Evolutionary conservation across 2,888 invertebrate species (phyloP).

Genomic region (Entomobrya multifasciata): DNA sequence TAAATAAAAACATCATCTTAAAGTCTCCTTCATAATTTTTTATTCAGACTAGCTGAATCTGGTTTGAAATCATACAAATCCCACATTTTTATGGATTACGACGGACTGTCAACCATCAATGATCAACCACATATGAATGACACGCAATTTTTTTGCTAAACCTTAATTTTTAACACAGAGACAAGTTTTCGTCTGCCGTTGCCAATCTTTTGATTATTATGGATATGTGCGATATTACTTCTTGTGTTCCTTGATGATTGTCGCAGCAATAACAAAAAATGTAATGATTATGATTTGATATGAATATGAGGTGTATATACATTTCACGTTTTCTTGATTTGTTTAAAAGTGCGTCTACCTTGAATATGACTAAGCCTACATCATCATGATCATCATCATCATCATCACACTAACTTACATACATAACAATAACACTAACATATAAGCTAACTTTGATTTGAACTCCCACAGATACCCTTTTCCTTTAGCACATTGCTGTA

Average conservation of each 20-base stretch:
- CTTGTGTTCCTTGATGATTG: conserved; percentile 25
- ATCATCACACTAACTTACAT: too few species aligned
- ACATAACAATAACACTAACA: too few species aligned
- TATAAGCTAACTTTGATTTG: too few species aligned
- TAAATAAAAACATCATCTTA: neutral
- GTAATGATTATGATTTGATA: neutral
- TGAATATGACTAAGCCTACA: too few species aligned
- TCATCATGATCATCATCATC: too few species aligned
- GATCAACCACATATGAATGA: neutral
- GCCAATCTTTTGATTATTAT: conserved; percentile 28
- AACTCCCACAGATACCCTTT: neutral
- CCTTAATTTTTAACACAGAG: conserved; percentile 14
- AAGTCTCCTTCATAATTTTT: neutral
- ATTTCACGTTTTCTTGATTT: neutral
- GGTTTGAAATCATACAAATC: conserved; percentile 6
- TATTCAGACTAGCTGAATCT: neutral
- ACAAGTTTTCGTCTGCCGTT: conserved; percentile 24
- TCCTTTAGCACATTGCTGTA: neutral
- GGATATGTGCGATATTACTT: conserved; percentile 22
- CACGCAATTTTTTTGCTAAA: neutral
- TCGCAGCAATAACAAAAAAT: neutral
- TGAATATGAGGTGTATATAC: neutral
- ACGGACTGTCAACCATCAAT: conserved; percentile 35
- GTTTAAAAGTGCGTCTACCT: conserved; percentile 9
- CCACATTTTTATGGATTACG: conserved; percentile 1